Base-by-base conservation (phyloP, 2,888 invertebrate species). In the Troides oblongomaculatus region DNA sequence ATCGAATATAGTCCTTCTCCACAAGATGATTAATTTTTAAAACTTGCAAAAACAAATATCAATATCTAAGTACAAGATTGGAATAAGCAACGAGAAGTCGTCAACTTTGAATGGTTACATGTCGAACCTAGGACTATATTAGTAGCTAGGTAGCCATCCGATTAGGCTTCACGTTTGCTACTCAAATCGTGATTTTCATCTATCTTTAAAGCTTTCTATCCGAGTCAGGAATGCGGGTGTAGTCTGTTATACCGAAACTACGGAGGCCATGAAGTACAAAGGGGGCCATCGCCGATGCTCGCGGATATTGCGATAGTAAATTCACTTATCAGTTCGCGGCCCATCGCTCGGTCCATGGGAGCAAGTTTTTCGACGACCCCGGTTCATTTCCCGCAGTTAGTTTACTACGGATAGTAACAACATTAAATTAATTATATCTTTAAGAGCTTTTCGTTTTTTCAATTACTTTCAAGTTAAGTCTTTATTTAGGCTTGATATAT, bases 331-430 rank as follows among this genome's bases (percentile, higher is more conserved):
- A 79, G 62, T 70, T 72, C 69, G 69, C 65, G 58, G 70, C 70
- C 72, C 74, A 61, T 72, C 71, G 72, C 69, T 74, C 74, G 77
- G 76, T 75, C 76, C 76, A 75, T 39, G 39, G 23, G 78, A 78
- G 74, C 74, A 88, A 89, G 85, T 86, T 89, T 88, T 88, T 88
- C 82, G 77, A 85, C 81, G 77, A 79, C 81, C 81, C 79, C 77
- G 81, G 83, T 86, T 84, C 79, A 75, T 77, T 74, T 72, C 72
- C 68, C 67, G 76, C 76, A 79, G 81, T 58, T 80, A 79, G 79
- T 77, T 62, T 69, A 69, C 23, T 62, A 62, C 65, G 65, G 68
- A 68, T 71, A n/a, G 25, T 39, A 61, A 64, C 64, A 57, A 61
- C n/a, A 17, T 61, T n/a, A 60, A 53, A 53, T 53, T 14, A 46